phyloP scores from a whole-genome alignment of 2,113 vertebrate species.

The Antechinus flavipes region DNA sequence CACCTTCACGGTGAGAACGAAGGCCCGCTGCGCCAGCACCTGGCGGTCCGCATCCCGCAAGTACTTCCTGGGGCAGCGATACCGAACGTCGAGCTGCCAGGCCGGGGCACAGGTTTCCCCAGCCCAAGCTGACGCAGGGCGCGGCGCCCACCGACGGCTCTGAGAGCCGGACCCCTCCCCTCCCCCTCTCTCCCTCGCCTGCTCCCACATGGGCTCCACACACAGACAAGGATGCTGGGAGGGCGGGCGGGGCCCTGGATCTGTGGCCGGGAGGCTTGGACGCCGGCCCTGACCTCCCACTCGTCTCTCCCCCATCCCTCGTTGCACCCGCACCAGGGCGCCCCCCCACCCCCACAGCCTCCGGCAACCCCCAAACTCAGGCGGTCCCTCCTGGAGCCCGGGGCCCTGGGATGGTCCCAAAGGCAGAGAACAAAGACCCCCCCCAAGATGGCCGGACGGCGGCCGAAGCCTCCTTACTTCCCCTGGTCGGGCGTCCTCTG shows the following conservation, averaged over 20 bases:
- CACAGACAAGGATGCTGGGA: neutral
- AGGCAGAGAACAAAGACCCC: neutral
- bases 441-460: too few relatives aligned
- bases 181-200: neutral
- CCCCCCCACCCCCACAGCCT: too few relatives aligned
- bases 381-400: too few relatives aligned
- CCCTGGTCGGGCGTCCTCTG: conserved; percentile 99
- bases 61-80: conserved; percentile 90
- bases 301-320: neutral
- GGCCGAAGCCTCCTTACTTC: conserved; percentile 89
- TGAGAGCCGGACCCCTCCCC: neutral
- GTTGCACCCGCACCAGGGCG: too few relatives aligned
- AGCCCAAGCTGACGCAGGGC: neutral
- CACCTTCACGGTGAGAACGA: conserved; percentile 96
- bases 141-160: neutral
- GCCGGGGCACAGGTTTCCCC: accelerated
- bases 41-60: conserved; percentile 99
- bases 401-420: neutral
- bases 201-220: neutral
- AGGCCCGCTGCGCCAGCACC: conserved; percentile 96
- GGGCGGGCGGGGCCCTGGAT: too few relatives aligned
- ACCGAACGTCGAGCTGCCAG: neutral
- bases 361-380: too few relatives aligned
- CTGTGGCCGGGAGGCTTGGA: too few relatives aligned
- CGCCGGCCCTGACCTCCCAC: too few relatives aligned